Evolutionary conservation across 2,888 invertebrate genomes (phyloP).

Genomic region (Drosophila ustulata): DNA sequence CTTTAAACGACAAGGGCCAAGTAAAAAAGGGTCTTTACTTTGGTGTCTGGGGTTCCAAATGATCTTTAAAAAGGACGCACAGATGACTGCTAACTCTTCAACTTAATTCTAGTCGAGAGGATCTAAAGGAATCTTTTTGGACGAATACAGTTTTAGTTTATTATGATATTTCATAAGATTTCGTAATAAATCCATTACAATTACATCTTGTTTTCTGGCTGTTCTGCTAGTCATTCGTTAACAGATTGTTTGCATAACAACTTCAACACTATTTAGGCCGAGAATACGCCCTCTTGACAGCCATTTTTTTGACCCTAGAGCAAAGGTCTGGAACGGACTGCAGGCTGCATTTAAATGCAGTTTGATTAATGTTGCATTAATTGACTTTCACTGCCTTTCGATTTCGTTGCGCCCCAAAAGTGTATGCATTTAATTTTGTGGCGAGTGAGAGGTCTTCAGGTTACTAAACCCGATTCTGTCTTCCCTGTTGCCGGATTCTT

Average conservation of each 20-base stretch:
- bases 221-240: slow-evolving; percentile 2
- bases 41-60: background rate
- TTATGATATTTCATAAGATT: background rate
- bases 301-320: background rate
- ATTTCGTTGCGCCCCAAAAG: slow-evolving; percentile 39
- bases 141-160: background rate
- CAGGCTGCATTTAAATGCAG: slow-evolving; percentile 25
- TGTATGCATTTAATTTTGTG: background rate
- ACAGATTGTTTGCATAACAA: slow-evolving; percentile 9
- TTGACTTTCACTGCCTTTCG: slow-evolving; percentile 82
- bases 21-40: background rate
- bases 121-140: background rate
- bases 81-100: background rate
- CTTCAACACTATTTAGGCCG: slow-evolving; percentile 18
- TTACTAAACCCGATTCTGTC: slow-evolving; percentile 18
- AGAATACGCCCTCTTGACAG: slow-evolving; percentile 8
- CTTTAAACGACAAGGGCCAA: slow-evolving; percentile 17
- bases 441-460: slow-evolving; percentile 19
- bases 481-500: background rate
- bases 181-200: background rate
- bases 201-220: background rate
- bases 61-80: background rate
- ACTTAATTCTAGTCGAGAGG: background rate
- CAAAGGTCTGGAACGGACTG: background rate
- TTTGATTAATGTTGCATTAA: slow-evolving; percentile 78